Base-by-base conservation (phyloP, 2,797 vertebrate genomes). In the Gobio occitaniae region DNA sequence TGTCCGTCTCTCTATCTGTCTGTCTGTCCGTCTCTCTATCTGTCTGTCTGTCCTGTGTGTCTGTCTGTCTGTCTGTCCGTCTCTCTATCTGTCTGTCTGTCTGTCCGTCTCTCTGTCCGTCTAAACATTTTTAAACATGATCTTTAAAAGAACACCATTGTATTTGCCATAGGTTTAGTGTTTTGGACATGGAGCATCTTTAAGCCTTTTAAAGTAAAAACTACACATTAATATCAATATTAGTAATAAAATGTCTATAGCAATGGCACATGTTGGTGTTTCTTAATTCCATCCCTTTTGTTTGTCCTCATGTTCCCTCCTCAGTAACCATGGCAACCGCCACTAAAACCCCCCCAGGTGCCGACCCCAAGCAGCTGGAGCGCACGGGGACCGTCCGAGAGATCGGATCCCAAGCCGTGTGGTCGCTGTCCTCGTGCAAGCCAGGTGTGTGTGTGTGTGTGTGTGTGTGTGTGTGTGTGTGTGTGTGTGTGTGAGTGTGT, bases 371-470 rank as follows among this genome's bases (percentile, higher is more conserved):
- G 91, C 98, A 99, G 92, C 85, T 99, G 86, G 98, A 99, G 91
- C 96, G 98, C 82, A 99, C 98, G 0, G 98, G 98, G 41, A 99
- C 97, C 3, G 98, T 99, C n/a, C 94, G 98, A 75, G 98, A 99
- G 95, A 99, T 99, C 86, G 98, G 98, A 0, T 98, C 98, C 9
- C 98, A 99, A 92, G 98, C 98, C 6, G 98, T 99, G 89, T 99
- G 98, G 98, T 99, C 98, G 4, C 96, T 99, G 15, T 99, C 98
- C 0, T 99, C 98, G 16, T 99, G 98, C 90, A 99, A 99, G 93
- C 98, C 98, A 41, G 98, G 98, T 98, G 93, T 92, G 92, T 86
- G 11, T 54, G 41, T 29, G 38, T 21, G 3, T 12, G 4, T 66
- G 4, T 68, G 50, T 52, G 15, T 50, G 50, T 50, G 50, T 36